These are phyloP conservation scores for Megaleporinus macrocephalus DNA, from an alignment of 2,113 vertebrate species.

Conservation along the genomic window DNA sequence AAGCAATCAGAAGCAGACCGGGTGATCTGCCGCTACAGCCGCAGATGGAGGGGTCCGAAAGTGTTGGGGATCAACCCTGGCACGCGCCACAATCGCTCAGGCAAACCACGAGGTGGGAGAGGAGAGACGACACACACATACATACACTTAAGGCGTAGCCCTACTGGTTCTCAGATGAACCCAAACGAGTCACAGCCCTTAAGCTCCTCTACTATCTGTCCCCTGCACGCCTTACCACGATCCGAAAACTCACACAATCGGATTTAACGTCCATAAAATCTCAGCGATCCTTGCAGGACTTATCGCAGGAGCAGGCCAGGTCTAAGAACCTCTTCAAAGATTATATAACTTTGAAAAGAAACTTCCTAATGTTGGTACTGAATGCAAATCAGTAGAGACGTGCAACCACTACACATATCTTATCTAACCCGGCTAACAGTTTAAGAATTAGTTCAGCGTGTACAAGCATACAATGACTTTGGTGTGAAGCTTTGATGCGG, in stretches of 20 bases:
- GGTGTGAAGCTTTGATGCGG: no score
- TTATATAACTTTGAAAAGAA: no score
- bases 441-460: no score
- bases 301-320: not conserved
- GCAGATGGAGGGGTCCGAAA: slow-evolving; percentile 75
- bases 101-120: not conserved
- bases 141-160: slow-evolving; percentile 7
- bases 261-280: not conserved
- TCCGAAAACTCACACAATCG: not conserved
- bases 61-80: slow-evolving; percentile 86
- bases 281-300: not conserved
- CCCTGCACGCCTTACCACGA: not conserved
- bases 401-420: no score
- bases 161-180: not conserved
- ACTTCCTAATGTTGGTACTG: no score
- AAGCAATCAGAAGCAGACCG: slow-evolving; percentile 77
- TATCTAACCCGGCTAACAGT: no score
- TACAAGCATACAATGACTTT: no score
- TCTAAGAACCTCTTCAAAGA: not conserved
- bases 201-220: no score
- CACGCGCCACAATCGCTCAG: slow-evolving; percentile 63
- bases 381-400: no score
- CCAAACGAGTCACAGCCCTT: not conserved
- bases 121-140: not conserved
- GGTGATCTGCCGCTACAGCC: slow-evolving; percentile 81